Percentiles rank a stretch among this genome's conserved stretches.
These are phyloP conservation scores for Stegastes partitus DNA, from an alignment of 2,113 vertebrate genomes.

Conservation along the genomic window DNA sequence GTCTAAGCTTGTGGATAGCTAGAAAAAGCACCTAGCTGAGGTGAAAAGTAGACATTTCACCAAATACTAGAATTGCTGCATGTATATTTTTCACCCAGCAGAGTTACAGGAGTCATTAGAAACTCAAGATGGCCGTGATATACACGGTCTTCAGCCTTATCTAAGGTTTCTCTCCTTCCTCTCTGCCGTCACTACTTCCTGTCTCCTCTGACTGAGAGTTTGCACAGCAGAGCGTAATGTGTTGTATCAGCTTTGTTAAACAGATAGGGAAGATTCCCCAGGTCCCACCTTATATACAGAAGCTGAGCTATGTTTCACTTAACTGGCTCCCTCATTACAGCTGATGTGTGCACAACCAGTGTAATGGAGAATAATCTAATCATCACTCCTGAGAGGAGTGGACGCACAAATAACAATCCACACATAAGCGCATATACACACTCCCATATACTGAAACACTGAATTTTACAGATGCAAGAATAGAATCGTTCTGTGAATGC, in stretches of 20 bases:
- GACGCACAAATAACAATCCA: conserved; percentile 20
- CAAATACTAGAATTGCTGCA: no score
- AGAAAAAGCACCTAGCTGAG: no score
- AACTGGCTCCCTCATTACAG: conserved; percentile 67
- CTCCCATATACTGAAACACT: not conserved
- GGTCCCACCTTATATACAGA: conserved; percentile 40
- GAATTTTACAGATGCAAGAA: conserved; percentile 33
- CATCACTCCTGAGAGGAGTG: conserved; percentile 62
- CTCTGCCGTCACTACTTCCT: conserved; percentile 11
- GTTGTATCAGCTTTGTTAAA: conserved; percentile 63
- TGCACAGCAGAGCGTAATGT: conserved; percentile 41
- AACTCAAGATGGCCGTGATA: no score
- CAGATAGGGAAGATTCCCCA: conserved; percentile 58
- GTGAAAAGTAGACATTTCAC: no score
- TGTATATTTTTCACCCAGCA: no score
- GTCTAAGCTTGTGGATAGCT: no score
- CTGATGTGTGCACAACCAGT: conserved; percentile 60
- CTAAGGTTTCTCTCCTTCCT: conserved; percentile 4
- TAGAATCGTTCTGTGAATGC: conserved; percentile 17
- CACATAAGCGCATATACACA: not conserved
- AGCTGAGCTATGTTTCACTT: conserved; percentile 60
- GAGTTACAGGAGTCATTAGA: no score
- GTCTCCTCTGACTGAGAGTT: conserved; percentile 34
- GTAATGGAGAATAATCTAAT: conserved; percentile 72
- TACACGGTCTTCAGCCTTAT: not conserved